Evolutionary conservation across 1,140 invertebrate species (phyloP), one percentile per base, ranked within the genome.

Genomic region (Dinothrombium tinctorium): DNA sequence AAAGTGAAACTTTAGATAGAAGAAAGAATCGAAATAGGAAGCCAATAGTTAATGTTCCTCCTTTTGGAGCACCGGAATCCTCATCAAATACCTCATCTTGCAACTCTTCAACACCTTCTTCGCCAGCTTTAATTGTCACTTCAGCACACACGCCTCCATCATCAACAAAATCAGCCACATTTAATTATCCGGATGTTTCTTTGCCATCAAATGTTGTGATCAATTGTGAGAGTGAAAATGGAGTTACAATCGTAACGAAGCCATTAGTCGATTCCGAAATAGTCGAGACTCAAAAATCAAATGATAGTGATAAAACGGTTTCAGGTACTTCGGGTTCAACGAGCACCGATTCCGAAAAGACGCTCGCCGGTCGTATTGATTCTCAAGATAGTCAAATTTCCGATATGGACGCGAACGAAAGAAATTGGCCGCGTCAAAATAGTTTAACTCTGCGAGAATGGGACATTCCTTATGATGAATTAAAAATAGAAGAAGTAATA

Each of bases 401-500:
- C 12, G 73, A 76, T 49, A 59, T 61, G 57, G 48, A 54, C 42
- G 39, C 47, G 22, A 42, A 33, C 29, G 48, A 53, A 31, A 25
- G 58, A 37, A 54, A 56, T 41, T 81, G 42, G 36, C 23, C 25
- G 22, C 33, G 42, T 17, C 41, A 47, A 15, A 43, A 47, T 32
- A 46, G 33, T 11, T 6, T 45, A 8, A 90, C 83, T 4, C 73
- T 90, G 61, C 72, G 83, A 55, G 87, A 95, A 58, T 95, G 87
- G 89, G 86, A 95, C 61, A 95, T 96, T 59, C 84, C 87, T 33
- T 92, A 72, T 63, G 80, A 87, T 53, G 86, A 95, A 61, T 56
- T 96, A 35, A 73, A 72, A 49, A 69, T 90, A 52, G 71, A 72
- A 33, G 84, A 92, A 46, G 64, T 71, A 45, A 78, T 95, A 47